These are phyloP conservation scores for Eidolon helvum DNA, from an alignment of 2,113 vertebrate species.

Conservation along the genomic window DNA sequence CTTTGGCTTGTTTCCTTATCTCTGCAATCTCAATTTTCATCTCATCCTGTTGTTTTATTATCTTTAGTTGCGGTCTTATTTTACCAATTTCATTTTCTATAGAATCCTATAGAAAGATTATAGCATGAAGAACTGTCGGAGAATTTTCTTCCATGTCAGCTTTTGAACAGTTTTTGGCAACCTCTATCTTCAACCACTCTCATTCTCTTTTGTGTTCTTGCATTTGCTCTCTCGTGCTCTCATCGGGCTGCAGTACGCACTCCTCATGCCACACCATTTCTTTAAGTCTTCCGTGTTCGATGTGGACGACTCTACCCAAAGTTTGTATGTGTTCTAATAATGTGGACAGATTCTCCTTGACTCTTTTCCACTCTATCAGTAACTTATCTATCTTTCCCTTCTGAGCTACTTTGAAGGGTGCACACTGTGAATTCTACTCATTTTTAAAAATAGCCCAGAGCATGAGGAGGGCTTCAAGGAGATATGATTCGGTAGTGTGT, in stretches of 20 bases:
- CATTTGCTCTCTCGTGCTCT: neutral
- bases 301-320: neutral
- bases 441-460: neutral
- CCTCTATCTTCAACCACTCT: neutral
- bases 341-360: neutral
- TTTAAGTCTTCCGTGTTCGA: neutral
- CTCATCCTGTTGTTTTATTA: neutral
- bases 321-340: neutral
- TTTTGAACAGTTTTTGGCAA: neutral
- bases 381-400: neutral
- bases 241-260: neutral
- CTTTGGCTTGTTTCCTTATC: neutral
- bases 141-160: neutral
- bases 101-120: neutral
- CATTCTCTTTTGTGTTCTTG: neutral
- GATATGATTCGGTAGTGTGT: neutral
- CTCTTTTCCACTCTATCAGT: neutral
- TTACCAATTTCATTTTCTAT: neutral
- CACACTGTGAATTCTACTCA: neutral
- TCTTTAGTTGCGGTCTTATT: slow-evolving; percentile 16
- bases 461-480: neutral
- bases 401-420: neutral
- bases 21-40: neutral
- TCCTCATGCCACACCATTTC: neutral
- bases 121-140: neutral